phyloP scores from a whole-genome alignment of 2,113 vertebrate genomes.

The Mastomys coucha region DNA sequence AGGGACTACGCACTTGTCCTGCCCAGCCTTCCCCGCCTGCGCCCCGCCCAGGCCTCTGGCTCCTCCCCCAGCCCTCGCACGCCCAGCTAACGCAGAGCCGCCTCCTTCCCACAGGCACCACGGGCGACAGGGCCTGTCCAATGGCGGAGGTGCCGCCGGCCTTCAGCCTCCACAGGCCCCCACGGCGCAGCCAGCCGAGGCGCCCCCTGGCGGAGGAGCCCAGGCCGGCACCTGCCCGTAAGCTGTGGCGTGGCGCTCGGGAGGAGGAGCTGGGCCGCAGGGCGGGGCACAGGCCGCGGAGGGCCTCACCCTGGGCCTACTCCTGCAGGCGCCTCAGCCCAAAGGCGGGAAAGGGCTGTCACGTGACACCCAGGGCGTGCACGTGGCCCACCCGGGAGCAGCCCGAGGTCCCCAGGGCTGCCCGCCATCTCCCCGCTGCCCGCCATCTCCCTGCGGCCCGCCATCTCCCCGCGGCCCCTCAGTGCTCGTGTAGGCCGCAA shows the following conservation, averaged over 20 bases:
- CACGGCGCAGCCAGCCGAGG: neutral
- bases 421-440: too few species aligned
- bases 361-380: neutral
- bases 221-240: neutral
- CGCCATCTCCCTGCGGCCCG: too few species aligned
- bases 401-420: too few species aligned
- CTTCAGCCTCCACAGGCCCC: neutral
- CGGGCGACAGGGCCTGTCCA: neutral
- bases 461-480: too few species aligned
- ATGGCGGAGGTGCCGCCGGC: neutral
- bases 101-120: neutral
- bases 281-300: neutral
- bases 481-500: neutral
- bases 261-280: neutral
- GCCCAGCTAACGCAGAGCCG: neutral
- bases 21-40: too few species aligned
- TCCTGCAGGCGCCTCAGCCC: neutral
- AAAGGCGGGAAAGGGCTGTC: neutral
- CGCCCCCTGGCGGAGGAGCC: neutral
- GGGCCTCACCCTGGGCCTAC: neutral
- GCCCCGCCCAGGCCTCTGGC: fast-evolving
- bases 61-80: neutral
- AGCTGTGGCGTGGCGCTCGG: too few species aligned
- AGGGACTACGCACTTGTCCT: too few species aligned
- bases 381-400: neutral